Base-by-base conservation (phyloP, 1,140 invertebrate species). In the Hyposmocoma kahamanoa region DNA sequence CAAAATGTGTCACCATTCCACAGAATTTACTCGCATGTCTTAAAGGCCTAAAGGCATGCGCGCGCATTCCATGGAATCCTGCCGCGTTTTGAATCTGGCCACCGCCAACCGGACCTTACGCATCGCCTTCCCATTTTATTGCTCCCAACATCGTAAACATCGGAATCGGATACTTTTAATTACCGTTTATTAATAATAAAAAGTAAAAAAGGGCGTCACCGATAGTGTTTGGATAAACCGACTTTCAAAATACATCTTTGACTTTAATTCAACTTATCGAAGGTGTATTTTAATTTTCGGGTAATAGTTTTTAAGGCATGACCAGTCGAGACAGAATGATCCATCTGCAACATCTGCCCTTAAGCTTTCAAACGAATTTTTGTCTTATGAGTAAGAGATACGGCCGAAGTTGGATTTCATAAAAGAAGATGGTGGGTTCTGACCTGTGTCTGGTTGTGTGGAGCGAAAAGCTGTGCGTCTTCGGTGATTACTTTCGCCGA, bases 41-140 rank as follows among this genome's bases (percentile, higher is more conserved):
- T 82, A 81, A 82, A 79, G 82, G 82, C 82, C 82, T 82, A 80
- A 82, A 80, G 77, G 53, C 47, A 66, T 80, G 71, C 72, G 71
- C 50, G 56, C 50, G 72, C 56, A 77, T 81, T 65, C 68, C 62
- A 57, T 72, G 55, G 67, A 67, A 81, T 72, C 72, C 61, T 81
- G 72, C 54, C 44, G 68, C 65, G 71, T 60, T 68, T 74, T 69
- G 67, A 76, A 64, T 66, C 71, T 62, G 70, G 59, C 57, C 68
- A 64, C 63, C 67, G 68, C 67, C 75, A 62, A 42, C 32, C 50
- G 69, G 77, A 77, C 62, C 61, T 42, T 65, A 59, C 62, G 61
- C 70, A 63, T 58, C 67, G 67, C 67, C 56, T 66, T 75, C 68
- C 72, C 63, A 26, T 52, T 54, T 55, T 50, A 62, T 50, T 58